Percentiles rank a stretch among this genome's conserved stretches.
These are phyloP conservation scores for Drosophila meridiana DNA, from an alignment of 2,888 invertebrate species.

Conservation along the genomic window DNA sequence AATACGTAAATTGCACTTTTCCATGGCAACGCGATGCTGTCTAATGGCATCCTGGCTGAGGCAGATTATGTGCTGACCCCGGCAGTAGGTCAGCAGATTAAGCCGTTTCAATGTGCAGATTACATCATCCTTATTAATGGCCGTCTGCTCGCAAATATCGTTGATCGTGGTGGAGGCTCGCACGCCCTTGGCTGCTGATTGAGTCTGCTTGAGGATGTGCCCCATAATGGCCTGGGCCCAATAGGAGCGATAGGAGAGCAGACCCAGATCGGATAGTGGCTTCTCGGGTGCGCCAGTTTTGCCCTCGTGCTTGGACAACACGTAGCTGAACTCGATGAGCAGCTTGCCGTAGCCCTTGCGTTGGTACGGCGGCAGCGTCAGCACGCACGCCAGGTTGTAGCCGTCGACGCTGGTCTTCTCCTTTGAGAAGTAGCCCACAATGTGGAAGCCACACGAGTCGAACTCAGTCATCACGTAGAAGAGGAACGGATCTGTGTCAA, in stretches of 20 bases:
- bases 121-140: slow-evolving; percentile 99
- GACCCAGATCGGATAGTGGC: slow-evolving; percentile 97
- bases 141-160: slow-evolving; percentile 99
- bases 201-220: slow-evolving; percentile 92
- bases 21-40: slow-evolving; percentile 94
- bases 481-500: slow-evolving; percentile 99
- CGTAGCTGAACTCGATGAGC: slow-evolving; percentile 99
- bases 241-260: slow-evolving; percentile 98
- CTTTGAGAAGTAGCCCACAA: slow-evolving; percentile 99
- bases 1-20: slow-evolving; percentile 93
- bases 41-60: slow-evolving; percentile 94
- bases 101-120: slow-evolving; percentile 98
- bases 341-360: slow-evolving; percentile 99
- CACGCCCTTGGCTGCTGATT: slow-evolving; percentile 92
- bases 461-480: slow-evolving; percentile 94
- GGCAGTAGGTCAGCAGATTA: slow-evolving; percentile 98
- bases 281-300: slow-evolving; percentile 99
- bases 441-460: slow-evolving; percentile 97
- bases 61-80: slow-evolving; percentile 98
- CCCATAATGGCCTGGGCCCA: slow-evolving; percentile 99
- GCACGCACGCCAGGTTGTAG: slow-evolving; percentile 96
- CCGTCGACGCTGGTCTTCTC: slow-evolving; percentile 99
- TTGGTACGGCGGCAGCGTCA: slow-evolving; percentile 99
- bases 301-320: slow-evolving; percentile 98
- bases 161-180: slow-evolving; percentile 97